Base-by-base conservation (phyloP, 2,888 invertebrate species). In the Eristalis intricaria region DNA sequence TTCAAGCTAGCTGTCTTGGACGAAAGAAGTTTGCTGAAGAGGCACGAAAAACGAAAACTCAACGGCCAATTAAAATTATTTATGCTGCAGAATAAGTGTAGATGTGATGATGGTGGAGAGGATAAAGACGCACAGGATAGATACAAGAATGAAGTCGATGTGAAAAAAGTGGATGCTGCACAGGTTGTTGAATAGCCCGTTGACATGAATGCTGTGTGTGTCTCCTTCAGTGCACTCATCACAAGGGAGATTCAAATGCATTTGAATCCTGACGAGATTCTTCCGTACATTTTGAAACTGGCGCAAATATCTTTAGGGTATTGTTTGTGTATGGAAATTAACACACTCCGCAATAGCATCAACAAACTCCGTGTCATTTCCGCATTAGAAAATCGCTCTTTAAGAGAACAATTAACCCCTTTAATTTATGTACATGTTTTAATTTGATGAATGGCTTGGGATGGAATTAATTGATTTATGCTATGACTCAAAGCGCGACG, bases 21-120 rank as follows among this genome's bases (percentile, higher is more conserved):
- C 15, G 23, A 63, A 29, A 60, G 68, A 26, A 69, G 40, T 58
- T 64, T 19, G 40, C 29, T 64, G 29, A 22, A 76, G 64, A 65
- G 4, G 26, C 26, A 60, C 4, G 56, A 56, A n/a, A 40, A 80
- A 60, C 50, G 50, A 50, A 50, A 50, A 50, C 50, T 70, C 58
- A 70, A 70, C 70, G 76, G 26, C 75, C 75, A 82, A 82, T 76
- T 82, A 76, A 82, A 82, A 70, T 70, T 81, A 65, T 70, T 80
- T 80, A 80, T 80, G 50, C 68, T 61, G 19, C 29, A 43, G 65
- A 73, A 73, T 73, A 74, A 32, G 35, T 61, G 40, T 40, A 60
- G 5, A 58, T 61, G 19, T 40, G 68, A 63, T 61, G 29, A 65
- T 26, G 26, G 7, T 13, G 15, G 60, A 3, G 60, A 13, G 60